Evolutionary conservation across 2,797 vertebrate species (phyloP).

Genomic region (Prunella strophiata): DNA sequence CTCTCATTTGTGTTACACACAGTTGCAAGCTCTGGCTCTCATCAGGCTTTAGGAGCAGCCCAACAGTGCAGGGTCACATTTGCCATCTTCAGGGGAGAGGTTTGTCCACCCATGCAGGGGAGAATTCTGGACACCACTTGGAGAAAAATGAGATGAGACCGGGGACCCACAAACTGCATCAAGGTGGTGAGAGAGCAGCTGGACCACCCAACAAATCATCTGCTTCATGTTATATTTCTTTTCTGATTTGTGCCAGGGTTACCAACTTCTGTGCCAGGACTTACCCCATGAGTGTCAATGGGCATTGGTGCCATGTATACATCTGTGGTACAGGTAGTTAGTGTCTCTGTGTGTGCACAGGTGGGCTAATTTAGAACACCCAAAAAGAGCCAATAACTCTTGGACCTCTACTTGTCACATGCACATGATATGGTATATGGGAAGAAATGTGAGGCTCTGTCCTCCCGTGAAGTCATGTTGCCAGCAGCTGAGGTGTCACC

Average conservation of each 20-base stretch:
- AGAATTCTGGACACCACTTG: not conserved
- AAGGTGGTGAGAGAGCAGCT: not conserved
- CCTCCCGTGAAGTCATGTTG: rapidly evolving
- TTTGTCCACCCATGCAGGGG: not conserved
- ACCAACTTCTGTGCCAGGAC: not conserved
- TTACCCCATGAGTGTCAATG: not conserved
- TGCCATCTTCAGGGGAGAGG: not conserved
- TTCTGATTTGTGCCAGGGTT: not conserved
- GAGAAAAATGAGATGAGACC: not conserved
- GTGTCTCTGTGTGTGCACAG: not conserved
- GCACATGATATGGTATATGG: rapidly evolving
- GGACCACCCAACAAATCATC: not conserved
- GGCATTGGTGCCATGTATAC: not conserved
- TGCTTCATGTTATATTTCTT: not conserved
- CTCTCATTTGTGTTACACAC: not conserved
- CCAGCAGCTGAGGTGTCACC: not conserved
- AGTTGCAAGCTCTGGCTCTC: not conserved
- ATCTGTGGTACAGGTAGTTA: not conserved
- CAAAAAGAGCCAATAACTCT: not conserved
- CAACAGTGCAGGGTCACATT: not conserved
- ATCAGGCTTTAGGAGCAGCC: not conserved
- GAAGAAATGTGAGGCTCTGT: not conserved
- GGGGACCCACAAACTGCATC: not conserved
- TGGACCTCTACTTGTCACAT: not conserved
- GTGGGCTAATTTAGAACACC: not conserved